These are phyloP conservation scores for Lindbergichthys nudifrons DNA, from an alignment of 2,797 vertebrate species.

Conservation along the genomic window DNA sequence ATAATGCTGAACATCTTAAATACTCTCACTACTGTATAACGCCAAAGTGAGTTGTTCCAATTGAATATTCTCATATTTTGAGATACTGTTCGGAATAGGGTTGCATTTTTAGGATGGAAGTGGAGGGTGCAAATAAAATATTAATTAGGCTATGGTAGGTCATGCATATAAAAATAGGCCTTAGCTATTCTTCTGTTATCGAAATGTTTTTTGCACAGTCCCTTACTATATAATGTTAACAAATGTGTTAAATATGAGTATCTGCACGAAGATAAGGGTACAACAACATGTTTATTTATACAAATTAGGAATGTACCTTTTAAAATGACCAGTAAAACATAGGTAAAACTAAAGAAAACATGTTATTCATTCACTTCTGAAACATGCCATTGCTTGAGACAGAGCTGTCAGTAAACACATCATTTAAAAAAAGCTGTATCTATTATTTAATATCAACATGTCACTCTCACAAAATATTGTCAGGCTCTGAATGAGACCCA, in stretches of 20 bases:
- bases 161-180: background rate
- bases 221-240: constrained; percentile 10
- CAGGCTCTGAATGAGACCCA: constrained; percentile 16
- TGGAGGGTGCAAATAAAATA: background rate
- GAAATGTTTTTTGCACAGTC: background rate
- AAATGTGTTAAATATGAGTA: background rate
- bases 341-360: background rate
- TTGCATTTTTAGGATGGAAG: background rate
- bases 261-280: background rate
- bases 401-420: constrained; percentile 36
- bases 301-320: background rate
- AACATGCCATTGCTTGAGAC: constrained; percentile 2
- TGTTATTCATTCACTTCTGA: background rate
- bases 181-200: background rate
- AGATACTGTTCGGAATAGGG: background rate
- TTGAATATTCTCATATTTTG: background rate
- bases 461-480: constrained; percentile 17
- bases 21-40: background rate
- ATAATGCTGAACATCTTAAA: background rate
- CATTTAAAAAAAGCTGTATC: constrained; percentile 11
- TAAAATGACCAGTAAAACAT: background rate
- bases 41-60: background rate
- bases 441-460: constrained; percentile 25
- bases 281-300: background rate
- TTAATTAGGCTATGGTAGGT: background rate